Evolutionary conservation across 2,797 vertebrate species (phyloP), one percentile per base, ranked within the genome.

Genomic region (Muscicapa comitata): DNA sequence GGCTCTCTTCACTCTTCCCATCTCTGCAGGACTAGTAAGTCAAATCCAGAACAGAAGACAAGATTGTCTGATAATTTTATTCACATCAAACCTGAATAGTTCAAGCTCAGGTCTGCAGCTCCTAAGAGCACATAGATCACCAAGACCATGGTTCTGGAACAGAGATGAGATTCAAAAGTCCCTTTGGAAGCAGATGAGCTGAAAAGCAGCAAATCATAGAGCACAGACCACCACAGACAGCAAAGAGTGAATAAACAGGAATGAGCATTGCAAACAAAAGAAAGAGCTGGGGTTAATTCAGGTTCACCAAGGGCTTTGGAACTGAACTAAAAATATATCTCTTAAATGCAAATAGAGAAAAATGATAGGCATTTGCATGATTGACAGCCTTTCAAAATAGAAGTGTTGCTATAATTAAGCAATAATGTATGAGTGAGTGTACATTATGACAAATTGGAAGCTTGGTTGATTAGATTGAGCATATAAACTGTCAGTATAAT

Each of bases 401-500:
- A 97, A 98, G 96, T 98, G 96, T 98, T 98, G 97, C 97, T 97
- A 95, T 98, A 98, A 98, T 98, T 98, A 98, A 98, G 97, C 95
- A 98, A 97, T 98, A 98, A 98, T 97, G 97, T 98, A 98, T 97
- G 98, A 98, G 97, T 97, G 97, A 98, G 97, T 98, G 97, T 98
- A 97, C 98, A 97, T 98, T 97, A 97, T 98, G 98, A 98, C 97
- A 98, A 98, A 98, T 98, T 98, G 97, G 97, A 97, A 97, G 95
- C 96, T 97, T 96, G 96, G 97, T 96, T 98, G 98, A 98, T 98
- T 98, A 98, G 98, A 98, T 97, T 97, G 97, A 98, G 96, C 97
- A 97, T 97, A 98, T 98, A 98, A 98, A 88, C 95, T 98, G 97
- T 98, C 98, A 97, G 98, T 95, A 97, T 98, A 98, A 98, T 98